Conservation (phyloP, 2,797 vertebrate species). For the Aphelocoma californica region DNA sequence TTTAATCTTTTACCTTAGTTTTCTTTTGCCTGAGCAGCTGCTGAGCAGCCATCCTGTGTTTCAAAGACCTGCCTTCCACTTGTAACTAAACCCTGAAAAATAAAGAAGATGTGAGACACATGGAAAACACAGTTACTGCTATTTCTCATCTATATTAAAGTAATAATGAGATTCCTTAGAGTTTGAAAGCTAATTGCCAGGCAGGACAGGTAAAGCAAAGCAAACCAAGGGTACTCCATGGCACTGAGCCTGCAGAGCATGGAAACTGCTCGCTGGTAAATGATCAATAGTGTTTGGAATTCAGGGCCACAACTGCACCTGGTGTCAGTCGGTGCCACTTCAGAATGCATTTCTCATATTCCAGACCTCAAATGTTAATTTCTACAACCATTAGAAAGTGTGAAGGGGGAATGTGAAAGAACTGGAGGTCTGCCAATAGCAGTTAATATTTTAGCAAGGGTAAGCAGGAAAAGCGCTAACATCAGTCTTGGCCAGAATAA, state of each 20-base stretch:
- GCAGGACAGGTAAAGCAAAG: background rate
- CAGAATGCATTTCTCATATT: constrained; percentile 11
- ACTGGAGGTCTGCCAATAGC: constrained; percentile 32
- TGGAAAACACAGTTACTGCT: background rate
- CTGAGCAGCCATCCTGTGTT: constrained; percentile 56
- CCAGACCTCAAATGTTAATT: constrained; percentile 28
- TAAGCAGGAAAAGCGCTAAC: background rate
- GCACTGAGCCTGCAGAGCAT: background rate
- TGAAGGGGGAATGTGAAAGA: constrained; percentile 5
- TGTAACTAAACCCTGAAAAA: constrained; percentile 23
- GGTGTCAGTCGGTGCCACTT: background rate
- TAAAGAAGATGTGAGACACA: background rate
- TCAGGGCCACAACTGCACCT: background rate
- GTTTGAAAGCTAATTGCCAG: background rate
- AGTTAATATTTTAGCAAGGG: constrained; percentile 20
- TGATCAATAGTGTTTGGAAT: background rate
- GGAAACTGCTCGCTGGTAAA: background rate
- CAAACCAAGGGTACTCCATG: background rate
- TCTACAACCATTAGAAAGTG: background rate
- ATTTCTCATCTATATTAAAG: background rate
- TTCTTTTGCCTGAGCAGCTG: constrained; percentile 51
- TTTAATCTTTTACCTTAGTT: constrained; percentile 58
- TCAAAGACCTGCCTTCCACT: constrained; percentile 1
- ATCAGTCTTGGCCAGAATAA: background rate
- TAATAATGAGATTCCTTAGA: background rate